Conservation (phyloP, 1,140 invertebrate species). For the Drosophila oshimai region DNA sequence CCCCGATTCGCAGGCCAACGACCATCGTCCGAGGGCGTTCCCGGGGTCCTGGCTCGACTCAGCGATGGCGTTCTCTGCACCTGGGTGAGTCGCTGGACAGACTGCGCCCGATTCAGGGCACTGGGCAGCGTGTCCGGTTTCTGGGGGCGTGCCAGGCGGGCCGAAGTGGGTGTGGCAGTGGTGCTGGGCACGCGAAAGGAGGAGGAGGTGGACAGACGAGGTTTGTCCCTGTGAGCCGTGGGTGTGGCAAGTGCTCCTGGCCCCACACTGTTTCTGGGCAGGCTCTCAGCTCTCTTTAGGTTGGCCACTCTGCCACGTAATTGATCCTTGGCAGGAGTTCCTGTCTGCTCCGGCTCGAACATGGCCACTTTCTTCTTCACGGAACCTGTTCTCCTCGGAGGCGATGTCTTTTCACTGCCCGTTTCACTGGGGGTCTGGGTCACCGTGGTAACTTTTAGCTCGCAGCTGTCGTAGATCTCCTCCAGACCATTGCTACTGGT, state of each 20-base stretch:
- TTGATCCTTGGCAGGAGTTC: constrained; percentile 33
- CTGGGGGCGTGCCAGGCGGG: constrained; percentile 83
- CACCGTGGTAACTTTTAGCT: constrained; percentile 85
- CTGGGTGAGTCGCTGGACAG: constrained; percentile 84
- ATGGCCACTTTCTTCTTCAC: constrained; percentile 79
- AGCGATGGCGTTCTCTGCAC: constrained; percentile 85
- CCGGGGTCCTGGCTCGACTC: constrained; percentile 85
- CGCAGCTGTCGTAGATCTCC: constrained; percentile 85
- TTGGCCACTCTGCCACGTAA: constrained; percentile 59
- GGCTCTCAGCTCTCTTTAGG: constrained; percentile 83
- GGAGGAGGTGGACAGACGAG: constrained; percentile 39
- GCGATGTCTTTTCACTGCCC: constrained; percentile 85
- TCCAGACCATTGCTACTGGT: constrained; percentile 86
- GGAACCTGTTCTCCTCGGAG: constrained; percentile 38
- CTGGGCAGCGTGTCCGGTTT: constrained; percentile 83
- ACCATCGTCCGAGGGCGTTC: constrained; percentile 88
- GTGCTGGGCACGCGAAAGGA: constrained; percentile 57
- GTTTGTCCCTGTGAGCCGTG: constrained; percentile 15
- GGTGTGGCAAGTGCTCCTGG: constrained; percentile 44
- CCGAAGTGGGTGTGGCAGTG: constrained; percentile 75
- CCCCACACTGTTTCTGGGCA: constrained; percentile 83
- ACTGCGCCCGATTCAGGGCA: constrained; percentile 73
- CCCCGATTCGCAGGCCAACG: constrained; percentile 85
- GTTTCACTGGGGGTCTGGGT: constrained; percentile 86
- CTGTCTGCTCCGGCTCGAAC: constrained; percentile 63